Conservation (phyloP, 1,140 invertebrate genomes). For the Metaphire vulgaris region DNA sequence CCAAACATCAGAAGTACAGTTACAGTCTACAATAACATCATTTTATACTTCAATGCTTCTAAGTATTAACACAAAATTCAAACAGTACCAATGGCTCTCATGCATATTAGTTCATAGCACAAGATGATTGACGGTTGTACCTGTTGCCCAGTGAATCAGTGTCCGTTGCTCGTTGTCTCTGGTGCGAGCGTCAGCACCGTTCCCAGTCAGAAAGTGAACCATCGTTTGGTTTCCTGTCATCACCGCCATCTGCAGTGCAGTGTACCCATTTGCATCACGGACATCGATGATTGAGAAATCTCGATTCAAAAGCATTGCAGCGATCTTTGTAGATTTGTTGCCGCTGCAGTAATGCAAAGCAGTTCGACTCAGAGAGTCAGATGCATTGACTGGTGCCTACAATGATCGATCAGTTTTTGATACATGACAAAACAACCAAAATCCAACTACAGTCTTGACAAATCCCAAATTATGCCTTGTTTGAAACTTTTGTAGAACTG, state of each 20-base stretch:
- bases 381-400: neutral
- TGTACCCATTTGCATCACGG: conserved; percentile 88
- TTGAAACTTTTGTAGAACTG: too few species aligned
- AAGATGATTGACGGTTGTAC: too few species aligned
- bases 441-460: too few species aligned
- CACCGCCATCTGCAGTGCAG: conserved; percentile 67
- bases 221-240: conserved; percentile 49
- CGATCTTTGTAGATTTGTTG: conserved; percentile 58
- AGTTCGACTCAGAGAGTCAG: neutral
- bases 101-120: too few species aligned
- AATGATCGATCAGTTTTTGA: too few species aligned
- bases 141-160: conserved; percentile 97
- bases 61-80: too few species aligned
- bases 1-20: neutral
- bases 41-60: too few species aligned
- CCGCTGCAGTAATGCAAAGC: conserved; percentile 73
- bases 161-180: conserved; percentile 89
- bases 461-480: too few species aligned
- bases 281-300: conserved; percentile 60
- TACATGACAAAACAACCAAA: too few species aligned
- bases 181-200: conserved; percentile 72
- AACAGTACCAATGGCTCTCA: too few species aligned
- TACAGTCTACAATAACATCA: neutral
- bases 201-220: conserved; percentile 46
- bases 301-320: conserved; percentile 60